Evolutionary conservation across 2,113 vertebrate genomes (phyloP), one percentile per base, ranked within the genome.

Genomic region (Paracanthobrama guichenoti): DNA sequence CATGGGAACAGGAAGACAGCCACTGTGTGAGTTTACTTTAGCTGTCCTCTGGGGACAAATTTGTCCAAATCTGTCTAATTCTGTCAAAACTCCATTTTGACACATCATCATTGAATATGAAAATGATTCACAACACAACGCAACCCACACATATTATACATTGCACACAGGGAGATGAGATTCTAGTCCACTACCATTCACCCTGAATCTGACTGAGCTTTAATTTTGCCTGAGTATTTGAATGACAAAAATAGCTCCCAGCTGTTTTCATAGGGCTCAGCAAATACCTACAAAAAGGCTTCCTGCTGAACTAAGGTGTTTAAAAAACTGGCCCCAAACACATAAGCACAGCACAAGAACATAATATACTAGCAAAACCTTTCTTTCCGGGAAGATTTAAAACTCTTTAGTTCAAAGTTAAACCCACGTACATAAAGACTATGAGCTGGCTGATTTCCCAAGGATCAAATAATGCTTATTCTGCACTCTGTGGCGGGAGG

Each of bases 381-480:
- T 64, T 50, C 6, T 79, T 74, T 44, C 28, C 13, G 6, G 31
- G 10, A 67, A 67, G 13, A 77, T 67, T n/a, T 18, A 48, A 64
- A 76, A 84, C 57, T 60, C 72, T 20, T 0, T 6, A 84, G 62
- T 53, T 46, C 87, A 62, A 62, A 26, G 57, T 67, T 80, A 80
- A 79, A 64, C 39, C 77, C 59, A 39, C 11, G 12, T 22, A n/a
- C 13, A 42, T 3, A 42, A 24, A 24, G 35, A 39, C 22, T 44
- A 39, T 26, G 39, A 62, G 39, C 57, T 44, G 55, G 57, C 77
- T 20, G 77, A 62, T 79, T 20, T 79, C 57, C 77, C 62, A 18
- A 79, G 77, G 77, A n/a, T n/a, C 24, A 26, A 78, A 59, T 78
- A 78, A 78, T 57, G 50, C 88, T 90, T 85, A 86, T 81, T 80